Conservation (phyloP, 2,797 vertebrate species). For the Betta splendens region DNA sequence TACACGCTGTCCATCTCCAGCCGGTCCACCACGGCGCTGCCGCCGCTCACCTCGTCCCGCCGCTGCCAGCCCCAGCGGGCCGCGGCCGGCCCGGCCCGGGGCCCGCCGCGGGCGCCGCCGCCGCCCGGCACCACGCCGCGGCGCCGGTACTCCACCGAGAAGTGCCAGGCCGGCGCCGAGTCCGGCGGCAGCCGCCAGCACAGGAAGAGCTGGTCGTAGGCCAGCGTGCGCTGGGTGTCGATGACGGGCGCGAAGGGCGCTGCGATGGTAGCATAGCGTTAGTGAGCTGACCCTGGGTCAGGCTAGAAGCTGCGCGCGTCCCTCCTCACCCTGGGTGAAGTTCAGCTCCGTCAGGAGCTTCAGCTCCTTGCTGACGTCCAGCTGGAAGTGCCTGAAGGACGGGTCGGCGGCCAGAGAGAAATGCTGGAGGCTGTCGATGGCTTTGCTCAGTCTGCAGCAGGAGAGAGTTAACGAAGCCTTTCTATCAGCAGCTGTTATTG, state of each 20-base stretch:
- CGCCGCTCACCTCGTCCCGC: slow-evolving; percentile 89
- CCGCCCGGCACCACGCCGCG: slow-evolving; percentile 83
- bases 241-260: slow-evolving; percentile 93
- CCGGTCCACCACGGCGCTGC: slow-evolving; percentile 89
- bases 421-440: slow-evolving; percentile 90
- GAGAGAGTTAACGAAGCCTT: no score
- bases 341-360: slow-evolving; percentile 90
- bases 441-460: slow-evolving; percentile 84
- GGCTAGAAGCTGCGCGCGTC: no score
- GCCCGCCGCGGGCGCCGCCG: slow-evolving; percentile 83
- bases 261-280: no score
- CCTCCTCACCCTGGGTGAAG: slow-evolving; percentile 88
- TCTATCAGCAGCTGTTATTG: no score
- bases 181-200: slow-evolving; percentile 93
- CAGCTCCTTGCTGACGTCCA: slow-evolving; percentile 92
- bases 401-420: slow-evolving; percentile 88
- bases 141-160: slow-evolving; percentile 91
- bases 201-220: slow-evolving; percentile 96
- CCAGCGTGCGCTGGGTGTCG: slow-evolving; percentile 93
- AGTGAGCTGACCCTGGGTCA: no score
- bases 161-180: slow-evolving; percentile 91
- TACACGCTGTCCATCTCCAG: slow-evolving; percentile 94
- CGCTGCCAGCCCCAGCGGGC: slow-evolving; percentile 92
- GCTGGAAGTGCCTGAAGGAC: slow-evolving; percentile 93
- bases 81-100: slow-evolving; percentile 83